These are phyloP conservation scores for Macaria liturata DNA, from an alignment of 2,888 invertebrate species.

Conservation along the genomic window DNA sequence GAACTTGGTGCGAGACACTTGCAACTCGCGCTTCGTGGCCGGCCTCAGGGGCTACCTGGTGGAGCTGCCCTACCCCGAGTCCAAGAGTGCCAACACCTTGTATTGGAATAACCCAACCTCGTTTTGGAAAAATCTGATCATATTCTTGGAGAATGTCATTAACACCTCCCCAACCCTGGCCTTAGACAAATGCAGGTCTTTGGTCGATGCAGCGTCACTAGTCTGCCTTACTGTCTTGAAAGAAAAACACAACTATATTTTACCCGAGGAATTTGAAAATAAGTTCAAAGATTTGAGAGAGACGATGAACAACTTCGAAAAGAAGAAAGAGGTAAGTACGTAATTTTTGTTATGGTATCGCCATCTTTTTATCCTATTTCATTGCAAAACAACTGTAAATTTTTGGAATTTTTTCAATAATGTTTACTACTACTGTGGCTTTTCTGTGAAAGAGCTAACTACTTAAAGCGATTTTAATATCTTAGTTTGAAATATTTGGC, in stretches of 20 bases:
- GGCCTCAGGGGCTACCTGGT: conserved; percentile 57
- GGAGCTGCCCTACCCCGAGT: conserved; percentile 55
- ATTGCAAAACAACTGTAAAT: too few species aligned
- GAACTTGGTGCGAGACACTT: conserved; percentile 57
- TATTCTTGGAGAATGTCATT: conserved; percentile 60
- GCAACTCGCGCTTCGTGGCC: conserved; percentile 59
- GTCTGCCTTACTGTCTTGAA: conserved; percentile 54
- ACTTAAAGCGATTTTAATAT: too few species aligned
- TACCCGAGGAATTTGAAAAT: conserved; percentile 43
- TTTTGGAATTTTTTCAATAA: too few species aligned
- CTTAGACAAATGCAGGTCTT: conserved; percentile 54
- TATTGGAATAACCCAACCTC: conserved; percentile 62
- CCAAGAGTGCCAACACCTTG: conserved; percentile 38
- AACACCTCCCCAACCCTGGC: conserved; percentile 61
- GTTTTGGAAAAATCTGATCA: conserved; percentile 65
- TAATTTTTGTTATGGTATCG: neutral
- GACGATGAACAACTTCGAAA: conserved; percentile 45
- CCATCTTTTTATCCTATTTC: too few species aligned
- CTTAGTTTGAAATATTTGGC: too few species aligned
- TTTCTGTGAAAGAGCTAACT: too few species aligned
- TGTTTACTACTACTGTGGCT: too few species aligned
- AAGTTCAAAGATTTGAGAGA: conserved; percentile 50
- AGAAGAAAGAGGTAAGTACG: conserved; percentile 46
- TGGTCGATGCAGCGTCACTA: conserved; percentile 56
- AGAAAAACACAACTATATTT: conserved; percentile 47